Conservation (phyloP, 2,888 invertebrate species). For the Meloe dianella region DNA sequence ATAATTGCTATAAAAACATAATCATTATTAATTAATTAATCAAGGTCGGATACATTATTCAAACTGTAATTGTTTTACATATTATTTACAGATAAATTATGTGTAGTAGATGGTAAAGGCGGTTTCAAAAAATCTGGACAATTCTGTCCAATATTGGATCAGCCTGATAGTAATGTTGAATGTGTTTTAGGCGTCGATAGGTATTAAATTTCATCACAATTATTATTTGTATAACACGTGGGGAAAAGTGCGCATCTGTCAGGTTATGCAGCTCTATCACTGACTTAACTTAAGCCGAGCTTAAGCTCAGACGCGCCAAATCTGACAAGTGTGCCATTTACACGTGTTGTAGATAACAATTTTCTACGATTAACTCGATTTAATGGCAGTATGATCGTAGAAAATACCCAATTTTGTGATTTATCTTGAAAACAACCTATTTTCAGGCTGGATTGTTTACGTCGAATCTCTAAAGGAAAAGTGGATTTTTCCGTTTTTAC, state of each 20-base stretch:
- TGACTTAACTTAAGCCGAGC: too few species aligned
- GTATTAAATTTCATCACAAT: slow-evolving; percentile 55
- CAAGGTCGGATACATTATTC: neutral
- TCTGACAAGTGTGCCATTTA: too few species aligned
- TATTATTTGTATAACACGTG: too few species aligned
- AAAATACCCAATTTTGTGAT: too few species aligned
- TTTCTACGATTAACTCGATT: too few species aligned
- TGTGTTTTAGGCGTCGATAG: slow-evolving; percentile 76
- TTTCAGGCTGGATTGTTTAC: slow-evolving; percentile 78
- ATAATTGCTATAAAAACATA: neutral
- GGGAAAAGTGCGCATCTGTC: too few species aligned
- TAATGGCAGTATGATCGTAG: too few species aligned
- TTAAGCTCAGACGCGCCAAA: too few species aligned
- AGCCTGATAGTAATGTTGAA: slow-evolving; percentile 67
- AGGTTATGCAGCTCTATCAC: too few species aligned
- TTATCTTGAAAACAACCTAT: too few species aligned
- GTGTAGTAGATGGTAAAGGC: slow-evolving; percentile 73
- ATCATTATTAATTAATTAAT: neutral
- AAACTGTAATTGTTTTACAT: slow-evolving; percentile 1
- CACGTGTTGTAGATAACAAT: too few species aligned
- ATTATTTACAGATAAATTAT: slow-evolving; percentile 69
- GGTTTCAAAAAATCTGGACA: slow-evolving; percentile 66
- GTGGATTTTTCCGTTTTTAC: slow-evolving; percentile 86
- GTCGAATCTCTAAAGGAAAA: slow-evolving; percentile 74
- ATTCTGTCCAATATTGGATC: slow-evolving; percentile 70